Conservation (phyloP, 2,797 vertebrate species). For the Coilia nasus region DNA sequence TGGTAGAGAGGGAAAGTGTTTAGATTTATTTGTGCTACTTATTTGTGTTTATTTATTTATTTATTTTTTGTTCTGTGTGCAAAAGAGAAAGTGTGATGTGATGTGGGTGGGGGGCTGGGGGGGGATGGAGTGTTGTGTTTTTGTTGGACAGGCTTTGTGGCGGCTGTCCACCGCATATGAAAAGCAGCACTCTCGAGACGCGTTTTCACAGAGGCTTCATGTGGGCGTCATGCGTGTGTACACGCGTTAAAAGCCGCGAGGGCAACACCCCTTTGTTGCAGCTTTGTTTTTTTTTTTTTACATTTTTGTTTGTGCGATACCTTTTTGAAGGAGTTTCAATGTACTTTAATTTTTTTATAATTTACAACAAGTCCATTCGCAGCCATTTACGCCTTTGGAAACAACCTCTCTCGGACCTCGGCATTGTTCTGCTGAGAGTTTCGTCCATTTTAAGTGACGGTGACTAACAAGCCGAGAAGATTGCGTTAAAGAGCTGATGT, state of each 20-base stretch:
- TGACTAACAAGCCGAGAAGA: slow-evolving; percentile 13
- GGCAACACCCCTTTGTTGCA: not conserved
- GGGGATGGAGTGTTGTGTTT: slow-evolving; percentile 42
- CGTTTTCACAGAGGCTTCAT: not conserved
- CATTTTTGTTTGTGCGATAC: not conserved
- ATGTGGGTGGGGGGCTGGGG: slow-evolving; percentile 54
- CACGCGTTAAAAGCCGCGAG: not conserved
- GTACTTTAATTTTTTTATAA: not conserved
- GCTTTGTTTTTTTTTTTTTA: not conserved
- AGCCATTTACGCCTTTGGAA: not conserved
- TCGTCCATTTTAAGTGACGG: not conserved
- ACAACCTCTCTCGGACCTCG: not conserved
- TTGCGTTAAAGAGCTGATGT: slow-evolving; percentile 48
- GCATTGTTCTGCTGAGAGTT: not conserved
- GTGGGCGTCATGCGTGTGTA: not conserved
- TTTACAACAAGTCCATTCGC: not conserved
- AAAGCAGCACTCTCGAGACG: not conserved
- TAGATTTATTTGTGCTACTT: no score
- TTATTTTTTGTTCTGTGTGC: no score
- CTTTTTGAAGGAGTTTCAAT: not conserved
- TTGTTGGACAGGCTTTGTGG: slow-evolving; percentile 7
- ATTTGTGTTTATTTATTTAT: no score
- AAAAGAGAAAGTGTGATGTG: not conserved
- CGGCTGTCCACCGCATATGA: not conserved
- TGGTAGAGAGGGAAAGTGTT: not conserved